These are phyloP conservation scores for Lysandra coridon DNA, from an alignment of 2,888 invertebrate species.

Conservation along the genomic window DNA sequence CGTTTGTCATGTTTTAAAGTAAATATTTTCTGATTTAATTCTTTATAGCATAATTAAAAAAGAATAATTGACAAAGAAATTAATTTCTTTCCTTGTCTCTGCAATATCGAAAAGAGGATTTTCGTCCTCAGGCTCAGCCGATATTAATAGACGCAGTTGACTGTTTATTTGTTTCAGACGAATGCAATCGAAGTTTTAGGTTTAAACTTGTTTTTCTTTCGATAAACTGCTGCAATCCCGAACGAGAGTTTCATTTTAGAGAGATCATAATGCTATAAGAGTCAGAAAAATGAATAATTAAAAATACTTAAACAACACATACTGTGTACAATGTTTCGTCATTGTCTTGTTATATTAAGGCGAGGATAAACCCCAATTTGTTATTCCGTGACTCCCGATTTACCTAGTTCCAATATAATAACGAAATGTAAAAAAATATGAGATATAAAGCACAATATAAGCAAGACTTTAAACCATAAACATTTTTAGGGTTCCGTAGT, in stretches of 20 bases:
- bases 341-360: no score
- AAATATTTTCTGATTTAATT: not conserved
- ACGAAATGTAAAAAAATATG: no score
- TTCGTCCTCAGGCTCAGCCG: slow-evolving; percentile 59
- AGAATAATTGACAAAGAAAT: slow-evolving; percentile 50
- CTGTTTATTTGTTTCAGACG: slow-evolving; percentile 66
- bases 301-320: not conserved
- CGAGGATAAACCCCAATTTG: no score
- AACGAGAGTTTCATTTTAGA: not conserved
- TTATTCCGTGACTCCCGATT: no score
- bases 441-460: no score
- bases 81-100: slow-evolving; percentile 75
- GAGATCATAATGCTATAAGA: not conserved
- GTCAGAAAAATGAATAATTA: not conserved
- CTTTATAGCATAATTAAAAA: not conserved
- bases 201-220: slow-evolving; percentile 41
- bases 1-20: not conserved
- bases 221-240: not conserved
- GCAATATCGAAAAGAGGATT: slow-evolving; percentile 62
- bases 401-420: no score
- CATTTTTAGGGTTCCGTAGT: no score
- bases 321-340: no score
- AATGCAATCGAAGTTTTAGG: slow-evolving; percentile 57
- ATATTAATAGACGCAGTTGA: slow-evolving; percentile 76
- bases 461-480: no score